A percentile compares a stretch with the other conserved stretches of the same genome.
These are phyloP conservation scores for Andrena bicolor DNA, from an alignment of 2,888 invertebrate genomes.

Conservation along the genomic window DNA sequence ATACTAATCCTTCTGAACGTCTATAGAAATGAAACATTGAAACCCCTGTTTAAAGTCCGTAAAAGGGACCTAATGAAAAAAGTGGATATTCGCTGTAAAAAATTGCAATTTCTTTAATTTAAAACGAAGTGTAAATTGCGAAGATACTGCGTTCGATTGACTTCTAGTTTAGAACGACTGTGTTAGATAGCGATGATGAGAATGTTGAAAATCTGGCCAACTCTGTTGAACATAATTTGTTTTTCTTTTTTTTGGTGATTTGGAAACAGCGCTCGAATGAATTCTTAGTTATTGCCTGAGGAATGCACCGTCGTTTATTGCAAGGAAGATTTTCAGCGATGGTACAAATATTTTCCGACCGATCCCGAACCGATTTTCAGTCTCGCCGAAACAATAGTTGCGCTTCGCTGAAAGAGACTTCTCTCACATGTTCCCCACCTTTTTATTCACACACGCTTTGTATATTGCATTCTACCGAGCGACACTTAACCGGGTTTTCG, in stretches of 20 bases:
- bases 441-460: constrained; percentile 47
- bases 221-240: constrained; percentile 25
- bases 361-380: constrained; percentile 11
- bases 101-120: too few relatives aligned
- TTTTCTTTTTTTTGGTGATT: constrained; percentile 51
- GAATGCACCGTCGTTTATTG: constrained; percentile 68
- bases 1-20: too few relatives aligned
- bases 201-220: constrained; percentile 39
- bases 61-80: neutral
- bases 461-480: constrained; percentile 34
- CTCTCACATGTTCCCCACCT: neutral
- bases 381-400: neutral
- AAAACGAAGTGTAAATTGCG: too few relatives aligned
- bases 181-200: constrained; percentile 58
- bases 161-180: constrained; percentile 52
- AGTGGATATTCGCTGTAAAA: neutral
- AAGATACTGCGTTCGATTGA: constrained; percentile 38
- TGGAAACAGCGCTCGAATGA: constrained; percentile 72
- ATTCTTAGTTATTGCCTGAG: constrained; percentile 67
- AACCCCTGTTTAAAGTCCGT: neutral
- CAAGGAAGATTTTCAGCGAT: constrained; percentile 67
- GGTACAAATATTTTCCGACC: neutral
- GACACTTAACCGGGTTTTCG: neutral
- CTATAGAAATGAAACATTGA: neutral
- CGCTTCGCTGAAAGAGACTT: constrained; percentile 50